These are phyloP conservation scores for Microctonus brassicae DNA, from an alignment of 2,888 invertebrate genomes.

Conservation along the genomic window DNA sequence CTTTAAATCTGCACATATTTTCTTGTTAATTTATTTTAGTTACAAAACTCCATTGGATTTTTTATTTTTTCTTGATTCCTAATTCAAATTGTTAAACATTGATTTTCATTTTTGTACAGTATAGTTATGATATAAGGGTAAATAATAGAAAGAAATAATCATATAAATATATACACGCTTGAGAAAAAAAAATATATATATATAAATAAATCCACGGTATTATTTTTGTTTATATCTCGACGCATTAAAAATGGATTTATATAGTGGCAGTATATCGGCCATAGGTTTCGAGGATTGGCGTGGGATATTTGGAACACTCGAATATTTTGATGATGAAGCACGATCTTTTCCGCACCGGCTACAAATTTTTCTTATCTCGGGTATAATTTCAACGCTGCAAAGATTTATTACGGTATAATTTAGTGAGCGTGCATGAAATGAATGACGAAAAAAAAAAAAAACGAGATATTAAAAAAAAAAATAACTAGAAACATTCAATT, in stretches of 20 bases:
- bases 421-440: background rate
- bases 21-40: background rate
- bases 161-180: background rate
- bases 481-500: constrained; percentile 24
- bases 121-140: background rate
- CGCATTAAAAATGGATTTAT: constrained; percentile 30
- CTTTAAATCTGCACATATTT: constrained; percentile 16
- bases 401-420: constrained; percentile 25
- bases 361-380: constrained; percentile 47
- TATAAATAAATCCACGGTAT: background rate
- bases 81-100: constrained; percentile 9
- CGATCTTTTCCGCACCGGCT: constrained; percentile 52
- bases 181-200: background rate
- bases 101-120: background rate
- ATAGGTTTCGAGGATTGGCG: constrained; percentile 41
- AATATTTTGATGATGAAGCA: constrained; percentile 33
- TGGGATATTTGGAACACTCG: constrained; percentile 40
- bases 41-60: constrained; percentile 20
- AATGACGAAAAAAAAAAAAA: background rate
- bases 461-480: constrained; percentile 12
- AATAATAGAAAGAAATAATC: background rate
- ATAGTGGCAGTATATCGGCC: constrained; percentile 40
- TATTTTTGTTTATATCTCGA: constrained; percentile 1
- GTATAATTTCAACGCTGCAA: constrained; percentile 34
- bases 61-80: background rate